Conservation (phyloP, 2,888 invertebrate species). For the Odontocolon sp. region DNA sequence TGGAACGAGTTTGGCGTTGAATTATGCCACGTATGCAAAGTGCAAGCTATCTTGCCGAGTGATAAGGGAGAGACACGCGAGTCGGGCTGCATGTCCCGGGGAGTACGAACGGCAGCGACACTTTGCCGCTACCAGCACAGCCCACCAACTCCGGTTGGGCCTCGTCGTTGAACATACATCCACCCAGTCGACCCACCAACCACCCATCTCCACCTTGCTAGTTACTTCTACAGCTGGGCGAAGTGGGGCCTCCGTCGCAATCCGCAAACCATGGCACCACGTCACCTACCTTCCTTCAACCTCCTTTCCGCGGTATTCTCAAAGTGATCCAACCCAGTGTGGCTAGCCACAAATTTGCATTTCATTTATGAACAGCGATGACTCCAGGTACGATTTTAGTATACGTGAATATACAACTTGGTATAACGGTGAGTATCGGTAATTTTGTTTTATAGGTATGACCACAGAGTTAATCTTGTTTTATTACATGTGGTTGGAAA, state of each 20-base stretch:
- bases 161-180: neutral
- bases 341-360: constrained; percentile 66
- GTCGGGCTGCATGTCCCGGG: constrained; percentile 74
- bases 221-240: constrained; percentile 21
- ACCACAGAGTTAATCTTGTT: too few relatives aligned
- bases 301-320: constrained; percentile 18
- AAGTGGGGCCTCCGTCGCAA: constrained; percentile 35
- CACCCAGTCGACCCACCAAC: neutral
- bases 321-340: constrained; percentile 52
- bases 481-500: too few relatives aligned
- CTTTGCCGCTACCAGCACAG: constrained; percentile 64
- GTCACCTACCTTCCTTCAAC: neutral
- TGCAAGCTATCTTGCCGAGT: constrained; percentile 77
- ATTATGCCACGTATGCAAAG: constrained; percentile 79
- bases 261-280: neutral
- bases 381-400: neutral
- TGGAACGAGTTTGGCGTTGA: constrained; percentile 73
- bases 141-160: neutral
- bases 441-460: too few relatives aligned
- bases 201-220: constrained; percentile 23
- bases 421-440: too few relatives aligned
- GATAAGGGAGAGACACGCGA: constrained; percentile 80
- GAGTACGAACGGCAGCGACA: constrained; percentile 75
- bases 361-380: constrained; percentile 67
- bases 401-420: neutral